These are phyloP conservation scores for Guaruba guarouba DNA, from an alignment of 2,113 vertebrate genomes.

Conservation along the genomic window DNA sequence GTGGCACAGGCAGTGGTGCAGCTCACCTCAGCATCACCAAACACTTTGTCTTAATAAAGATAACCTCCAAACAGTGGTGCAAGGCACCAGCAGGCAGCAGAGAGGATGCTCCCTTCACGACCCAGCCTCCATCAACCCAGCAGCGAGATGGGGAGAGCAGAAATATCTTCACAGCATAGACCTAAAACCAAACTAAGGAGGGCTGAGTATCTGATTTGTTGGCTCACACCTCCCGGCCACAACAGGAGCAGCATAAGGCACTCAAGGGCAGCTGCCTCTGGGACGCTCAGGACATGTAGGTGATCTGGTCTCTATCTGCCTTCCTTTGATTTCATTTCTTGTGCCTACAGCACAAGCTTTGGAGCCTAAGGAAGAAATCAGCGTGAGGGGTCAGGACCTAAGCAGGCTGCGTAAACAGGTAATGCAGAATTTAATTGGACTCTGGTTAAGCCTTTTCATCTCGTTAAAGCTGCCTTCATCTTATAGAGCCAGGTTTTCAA, in stretches of 20 bases:
- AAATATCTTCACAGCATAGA: not conserved
- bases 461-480: constrained; percentile 79
- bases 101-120: fast-evolving
- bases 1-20: not conserved
- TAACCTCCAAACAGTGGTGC: not conserved
- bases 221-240: not conserved
- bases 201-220: not conserved
- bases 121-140: not conserved
- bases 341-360: constrained; percentile 6
- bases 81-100: not conserved
- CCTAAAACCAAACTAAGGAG: not conserved
- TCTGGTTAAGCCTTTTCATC: constrained; percentile 83
- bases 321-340: constrained; percentile 10
- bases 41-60: not conserved
- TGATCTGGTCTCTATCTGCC: not conserved
- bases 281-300: not conserved
- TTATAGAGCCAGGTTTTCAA: constrained; percentile 67
- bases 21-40: not conserved
- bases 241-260: not conserved
- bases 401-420: constrained; percentile 77
- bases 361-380: constrained; percentile 55
- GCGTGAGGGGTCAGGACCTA: constrained; percentile 73
- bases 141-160: not conserved
- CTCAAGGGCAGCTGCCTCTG: not conserved
- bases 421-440: constrained; percentile 78